Percentiles rank a stretch among this genome's conserved stretches.
These are phyloP conservation scores for Sitta carolinensis DNA, from an alignment of 2,797 vertebrate genomes.

Conservation along the genomic window DNA sequence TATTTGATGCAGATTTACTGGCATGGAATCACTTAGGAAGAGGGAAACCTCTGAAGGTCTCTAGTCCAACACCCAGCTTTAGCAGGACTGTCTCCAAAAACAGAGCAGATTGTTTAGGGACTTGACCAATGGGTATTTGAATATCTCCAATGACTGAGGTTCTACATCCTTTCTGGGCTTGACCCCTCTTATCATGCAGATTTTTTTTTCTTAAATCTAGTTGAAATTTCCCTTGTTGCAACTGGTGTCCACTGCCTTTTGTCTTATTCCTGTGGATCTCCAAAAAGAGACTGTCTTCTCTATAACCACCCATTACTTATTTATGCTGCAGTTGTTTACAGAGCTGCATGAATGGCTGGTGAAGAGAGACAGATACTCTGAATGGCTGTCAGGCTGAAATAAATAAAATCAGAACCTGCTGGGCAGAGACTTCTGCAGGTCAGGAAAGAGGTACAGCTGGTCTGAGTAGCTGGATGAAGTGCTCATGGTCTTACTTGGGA, in stretches of 20 bases:
- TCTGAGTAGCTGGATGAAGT: not conserved
- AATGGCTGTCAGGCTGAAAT: not conserved
- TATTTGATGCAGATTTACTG: not conserved
- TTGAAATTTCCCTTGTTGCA: not conserved
- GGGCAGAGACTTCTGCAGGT: not conserved
- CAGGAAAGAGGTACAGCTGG: not conserved
- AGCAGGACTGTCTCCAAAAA: not conserved
- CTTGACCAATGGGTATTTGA: not conserved
- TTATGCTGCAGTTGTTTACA: not conserved
- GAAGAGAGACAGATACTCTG: not conserved
- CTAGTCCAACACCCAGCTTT: not conserved
- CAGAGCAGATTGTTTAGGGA: not conserved
- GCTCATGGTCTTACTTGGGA: not conserved
- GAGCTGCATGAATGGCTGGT: not conserved
- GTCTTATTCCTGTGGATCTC: not conserved
- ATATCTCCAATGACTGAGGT: not conserved
- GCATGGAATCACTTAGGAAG: not conserved
- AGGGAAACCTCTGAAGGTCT: not conserved
- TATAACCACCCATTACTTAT: not conserved
- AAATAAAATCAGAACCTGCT: conserved; percentile 10
- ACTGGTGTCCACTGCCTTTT: not conserved
- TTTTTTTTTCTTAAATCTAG: not conserved
- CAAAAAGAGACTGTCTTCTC: not conserved
- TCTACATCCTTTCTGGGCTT: not conserved
- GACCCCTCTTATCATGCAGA: accelerated